Percentiles rank a stretch among this genome's conserved stretches.
These are phyloP conservation scores for Cyprinus carpio DNA, from an alignment of 2,113 vertebrate genomes.

Conservation along the genomic window DNA sequence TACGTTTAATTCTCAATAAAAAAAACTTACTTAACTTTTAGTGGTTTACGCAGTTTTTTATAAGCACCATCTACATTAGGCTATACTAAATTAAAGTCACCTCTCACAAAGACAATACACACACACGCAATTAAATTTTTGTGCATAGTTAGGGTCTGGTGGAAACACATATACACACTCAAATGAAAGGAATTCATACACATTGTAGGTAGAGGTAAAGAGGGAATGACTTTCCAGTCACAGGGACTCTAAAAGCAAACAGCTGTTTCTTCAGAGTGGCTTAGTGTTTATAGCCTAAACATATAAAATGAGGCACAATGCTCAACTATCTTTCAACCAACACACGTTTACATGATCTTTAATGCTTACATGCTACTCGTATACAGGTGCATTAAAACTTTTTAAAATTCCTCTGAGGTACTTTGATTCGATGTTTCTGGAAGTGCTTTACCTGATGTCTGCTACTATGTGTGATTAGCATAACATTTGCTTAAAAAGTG, in stretches of 20 bases:
- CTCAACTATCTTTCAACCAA: not conserved
- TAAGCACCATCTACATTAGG: not conserved
- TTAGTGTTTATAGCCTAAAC: constrained; percentile 62
- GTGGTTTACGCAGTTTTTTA: not conserved
- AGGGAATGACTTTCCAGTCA: constrained; percentile 47
- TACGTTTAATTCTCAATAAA: not conserved
- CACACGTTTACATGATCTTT: not conserved
- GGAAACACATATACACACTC: not conserved
- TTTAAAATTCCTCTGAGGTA: not conserved
- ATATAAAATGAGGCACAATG: constrained; percentile 58
- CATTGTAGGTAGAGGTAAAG: not conserved
- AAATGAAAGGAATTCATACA: not conserved
- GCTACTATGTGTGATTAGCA: not conserved
- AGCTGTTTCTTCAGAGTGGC: constrained; percentile 66
- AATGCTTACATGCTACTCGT: not conserved
- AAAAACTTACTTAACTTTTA: not conserved
- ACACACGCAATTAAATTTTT: no score
- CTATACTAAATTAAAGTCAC: not conserved
- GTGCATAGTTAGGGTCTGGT: no score
- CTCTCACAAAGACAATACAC: not conserved
- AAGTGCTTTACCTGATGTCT: not conserved
- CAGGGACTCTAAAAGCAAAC: constrained; percentile 52
- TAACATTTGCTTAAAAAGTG: constrained; percentile 6
- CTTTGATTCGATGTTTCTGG: not conserved
- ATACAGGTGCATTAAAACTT: not conserved